phyloP scores from a whole-genome alignment of 2,888 invertebrate species.

The Lampropteryx suffumata region DNA sequence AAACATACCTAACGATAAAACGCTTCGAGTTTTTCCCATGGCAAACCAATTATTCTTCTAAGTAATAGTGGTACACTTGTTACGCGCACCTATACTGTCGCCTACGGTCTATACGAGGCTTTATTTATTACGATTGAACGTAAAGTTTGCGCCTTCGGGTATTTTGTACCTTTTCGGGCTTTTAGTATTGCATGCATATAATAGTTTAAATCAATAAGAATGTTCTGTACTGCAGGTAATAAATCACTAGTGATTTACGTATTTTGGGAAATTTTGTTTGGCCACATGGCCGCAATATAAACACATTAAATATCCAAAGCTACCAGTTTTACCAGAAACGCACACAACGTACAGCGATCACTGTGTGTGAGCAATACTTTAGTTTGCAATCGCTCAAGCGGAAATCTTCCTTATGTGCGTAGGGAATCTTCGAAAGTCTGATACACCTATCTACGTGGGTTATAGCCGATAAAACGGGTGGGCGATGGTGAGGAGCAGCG shows the following conservation, averaged over 20 bases:
- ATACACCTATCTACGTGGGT: too few relatives aligned
- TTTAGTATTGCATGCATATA: too few relatives aligned
- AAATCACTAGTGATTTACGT: slow-evolving; percentile 5
- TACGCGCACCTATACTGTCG: neutral
- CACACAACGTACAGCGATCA: too few relatives aligned
- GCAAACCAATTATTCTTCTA: slow-evolving; percentile 4
- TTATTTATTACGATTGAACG: slow-evolving; percentile 8
- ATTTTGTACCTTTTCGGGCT: neutral
- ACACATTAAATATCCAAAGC: too few relatives aligned
- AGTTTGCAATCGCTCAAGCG: too few relatives aligned
- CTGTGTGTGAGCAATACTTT: too few relatives aligned
- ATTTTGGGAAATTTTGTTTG: neutral
- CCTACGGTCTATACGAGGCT: neutral
- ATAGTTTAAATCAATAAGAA: neutral
- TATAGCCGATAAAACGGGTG: too few relatives aligned
- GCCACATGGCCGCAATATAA: too few relatives aligned
- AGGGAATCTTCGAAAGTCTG: too few relatives aligned
- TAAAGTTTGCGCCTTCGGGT: neutral
- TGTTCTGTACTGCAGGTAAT: neutral
- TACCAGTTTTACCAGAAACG: too few relatives aligned
- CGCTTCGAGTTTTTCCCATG: neutral
- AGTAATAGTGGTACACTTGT: neutral
- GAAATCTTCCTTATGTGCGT: too few relatives aligned
- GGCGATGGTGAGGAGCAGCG: too few relatives aligned
- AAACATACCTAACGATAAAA: neutral